Evolutionary conservation across 2,797 vertebrate genomes (phyloP), one percentile per base, ranked within the genome.

Genomic region (Nannoperca australis): DNA sequence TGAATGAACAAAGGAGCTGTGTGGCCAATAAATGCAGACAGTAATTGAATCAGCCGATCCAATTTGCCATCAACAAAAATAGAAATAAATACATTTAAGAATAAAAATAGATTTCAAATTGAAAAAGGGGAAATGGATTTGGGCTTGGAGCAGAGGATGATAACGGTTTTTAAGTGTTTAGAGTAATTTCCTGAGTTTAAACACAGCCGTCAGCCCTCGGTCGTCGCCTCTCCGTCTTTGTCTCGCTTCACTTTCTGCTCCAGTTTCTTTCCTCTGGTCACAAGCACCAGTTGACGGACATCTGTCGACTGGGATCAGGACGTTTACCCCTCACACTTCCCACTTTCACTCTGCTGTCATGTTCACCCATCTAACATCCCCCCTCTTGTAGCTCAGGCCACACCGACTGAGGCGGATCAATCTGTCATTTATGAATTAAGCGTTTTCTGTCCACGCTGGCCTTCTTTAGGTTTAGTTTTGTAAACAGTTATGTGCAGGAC

Each of bases 341-440:
- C 14, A 56, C 69, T 74, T 71, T 74, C 56, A 54, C 66, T 81
- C 58, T 65, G 34, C 30, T 40, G 53, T 70, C 68, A 59, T 53
- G 40, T 66, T 62, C 8, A 11, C 11, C 17, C 47, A 1, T 18
- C 62, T 30, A 44, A 7, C 34, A 5, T 13, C 5, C 24, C 13
- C 4, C 6, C 36, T n/a, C 34, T 42, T 53, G 20, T 42, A 65
- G 30, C 17, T n/a, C 24, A 40, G 53, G 34, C 42, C 42, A 38
- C 17, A 53, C 44, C 40, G 50, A 61, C 55, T 8, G 20, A 17
- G 13, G 18, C 5, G 15, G 13, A 63, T 42, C 42, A 54, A 58
- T 45, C 51, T 56, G 15, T 69, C 22, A 17, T 34, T 50, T 11
- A 50, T 22, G 7, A 8, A 13, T 50, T 12, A 20, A 36, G 36